Evolutionary conservation across 2,797 vertebrate genomes (phyloP).

Genomic region (Microhierax caerulescens): DNA sequence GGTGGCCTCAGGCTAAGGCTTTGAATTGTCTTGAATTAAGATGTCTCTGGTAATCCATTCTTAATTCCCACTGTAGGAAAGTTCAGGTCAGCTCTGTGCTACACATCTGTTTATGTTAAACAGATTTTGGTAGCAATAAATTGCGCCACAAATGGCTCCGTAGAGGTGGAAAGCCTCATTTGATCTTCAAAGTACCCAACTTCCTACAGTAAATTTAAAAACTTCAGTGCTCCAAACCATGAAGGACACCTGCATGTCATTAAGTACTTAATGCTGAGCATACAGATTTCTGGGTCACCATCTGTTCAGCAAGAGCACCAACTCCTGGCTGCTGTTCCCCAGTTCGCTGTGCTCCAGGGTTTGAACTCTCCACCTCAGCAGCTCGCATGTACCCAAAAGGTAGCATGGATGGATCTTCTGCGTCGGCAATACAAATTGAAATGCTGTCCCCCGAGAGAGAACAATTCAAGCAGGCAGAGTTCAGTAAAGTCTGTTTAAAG

Average conservation of each 20-base stretch:
- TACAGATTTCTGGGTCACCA: slow-evolving; percentile 63
- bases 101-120: slow-evolving; percentile 13
- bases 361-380: slow-evolving; percentile 3
- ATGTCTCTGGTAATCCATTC: not conserved
- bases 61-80: not conserved
- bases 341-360: not conserved
- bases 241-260: slow-evolving; percentile 63
- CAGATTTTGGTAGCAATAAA: not conserved
- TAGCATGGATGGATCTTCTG: not conserved
- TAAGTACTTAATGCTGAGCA: slow-evolving; percentile 54
- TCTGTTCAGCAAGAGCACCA: slow-evolving; percentile 38
- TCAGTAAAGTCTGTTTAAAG: not conserved
- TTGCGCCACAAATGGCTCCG: not conserved
- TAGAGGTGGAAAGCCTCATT: slow-evolving; percentile 10
- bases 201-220: slow-evolving; percentile 2
- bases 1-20: not conserved
- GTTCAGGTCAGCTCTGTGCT: not conserved
- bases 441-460: not conserved
- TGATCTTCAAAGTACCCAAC: slow-evolving; percentile 46
- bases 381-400: not conserved
- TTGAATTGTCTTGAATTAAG: not conserved
- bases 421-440: not conserved
- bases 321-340: not conserved
- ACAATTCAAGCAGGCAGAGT: not conserved
- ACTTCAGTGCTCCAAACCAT: not conserved